Evolutionary conservation across 2,113 vertebrate genomes (phyloP).

Genomic region (Sakesphorus luctuosus): DNA sequence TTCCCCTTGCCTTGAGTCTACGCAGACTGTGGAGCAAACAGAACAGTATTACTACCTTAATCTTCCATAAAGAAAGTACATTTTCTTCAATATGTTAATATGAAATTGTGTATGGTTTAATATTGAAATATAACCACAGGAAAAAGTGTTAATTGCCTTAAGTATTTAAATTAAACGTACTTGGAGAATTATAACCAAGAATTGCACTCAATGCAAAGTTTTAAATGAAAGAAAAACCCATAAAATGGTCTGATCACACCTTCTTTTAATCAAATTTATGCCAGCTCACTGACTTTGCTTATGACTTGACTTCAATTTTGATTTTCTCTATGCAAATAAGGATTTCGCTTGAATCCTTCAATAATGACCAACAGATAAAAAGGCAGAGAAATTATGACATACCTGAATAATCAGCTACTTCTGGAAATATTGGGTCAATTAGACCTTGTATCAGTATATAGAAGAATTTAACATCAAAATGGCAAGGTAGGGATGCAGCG

Average conservation of each 20-base stretch:
- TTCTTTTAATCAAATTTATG: constrained; percentile 64
- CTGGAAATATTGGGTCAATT: constrained; percentile 49
- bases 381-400: constrained; percentile 57
- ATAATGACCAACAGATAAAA: constrained; percentile 68
- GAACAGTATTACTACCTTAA: neutral
- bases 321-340: constrained; percentile 67
- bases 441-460: constrained; percentile 44
- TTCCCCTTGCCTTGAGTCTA: neutral
- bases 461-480: constrained; percentile 35
- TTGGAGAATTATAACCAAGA: neutral
- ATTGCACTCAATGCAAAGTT: neutral
- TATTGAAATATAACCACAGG: neutral
- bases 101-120: neutral
- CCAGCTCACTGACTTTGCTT: constrained; percentile 66
- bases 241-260: constrained; percentile 2
- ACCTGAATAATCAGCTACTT: constrained; percentile 55
- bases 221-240: constrained; percentile 42
- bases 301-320: constrained; percentile 61
- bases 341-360: constrained; percentile 63
- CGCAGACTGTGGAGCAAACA: neutral
- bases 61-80: neutral
- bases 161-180: neutral
- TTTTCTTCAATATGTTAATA: neutral
- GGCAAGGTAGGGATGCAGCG: fast-evolving
- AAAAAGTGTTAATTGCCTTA: neutral